phyloP scores from a whole-genome alignment of 1,140 invertebrate species.

The Maniola jurtina region DNA sequence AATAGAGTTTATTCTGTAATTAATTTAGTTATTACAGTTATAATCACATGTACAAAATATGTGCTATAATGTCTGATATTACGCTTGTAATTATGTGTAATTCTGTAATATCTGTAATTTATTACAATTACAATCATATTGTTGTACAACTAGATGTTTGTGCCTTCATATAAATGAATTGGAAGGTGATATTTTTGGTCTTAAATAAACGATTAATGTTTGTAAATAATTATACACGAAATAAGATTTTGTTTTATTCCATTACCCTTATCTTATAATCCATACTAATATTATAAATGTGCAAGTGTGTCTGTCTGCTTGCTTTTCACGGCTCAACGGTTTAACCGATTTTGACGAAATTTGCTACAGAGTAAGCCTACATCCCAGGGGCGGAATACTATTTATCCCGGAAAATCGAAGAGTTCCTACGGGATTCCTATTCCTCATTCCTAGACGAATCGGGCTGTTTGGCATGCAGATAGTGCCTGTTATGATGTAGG shows the following conservation, averaged over 20 bases:
- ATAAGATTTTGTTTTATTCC: conserved; percentile 47
- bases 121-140: conserved; percentile 9
- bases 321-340: no score
- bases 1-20: conserved; percentile 6
- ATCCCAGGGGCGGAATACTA: no score
- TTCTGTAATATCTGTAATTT: conserved; percentile 8
- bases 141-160: conserved; percentile 32
- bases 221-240: conserved; percentile 66
- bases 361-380: no score
- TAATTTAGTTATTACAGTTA: conserved; percentile 7
- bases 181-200: conserved; percentile 70
- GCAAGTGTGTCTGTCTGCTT: no score
- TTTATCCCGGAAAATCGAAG: no score
- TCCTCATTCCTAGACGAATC: no score
- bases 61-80: no score
- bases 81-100: conserved; percentile 3
- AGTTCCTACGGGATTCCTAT: no score
- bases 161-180: conserved; percentile 51
- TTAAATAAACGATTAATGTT: conserved; percentile 70
- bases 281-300: no score
- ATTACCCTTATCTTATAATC: neutral
- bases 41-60: neutral
- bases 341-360: no score
- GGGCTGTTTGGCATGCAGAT: no score
- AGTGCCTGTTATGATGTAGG: no score